A percentile compares a stretch with the other conserved stretches of the same genome.
phyloP scores from a whole-genome alignment of 2,888 invertebrate genomes.

The Molorchus minor region DNA sequence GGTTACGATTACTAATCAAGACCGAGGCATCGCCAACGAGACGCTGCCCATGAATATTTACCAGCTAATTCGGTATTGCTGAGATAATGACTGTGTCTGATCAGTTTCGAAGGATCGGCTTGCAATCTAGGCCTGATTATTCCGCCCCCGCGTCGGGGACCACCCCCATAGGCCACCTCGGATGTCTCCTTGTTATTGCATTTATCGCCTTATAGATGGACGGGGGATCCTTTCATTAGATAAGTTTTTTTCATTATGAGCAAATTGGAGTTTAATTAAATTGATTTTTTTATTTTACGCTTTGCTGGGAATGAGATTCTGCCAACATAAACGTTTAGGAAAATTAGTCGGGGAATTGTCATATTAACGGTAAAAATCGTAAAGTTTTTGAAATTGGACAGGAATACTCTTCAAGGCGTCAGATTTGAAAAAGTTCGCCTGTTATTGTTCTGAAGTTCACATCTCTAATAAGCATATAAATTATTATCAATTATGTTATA shows the following conservation, averaged over 20 bases:
- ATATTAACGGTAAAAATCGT: too few species aligned
- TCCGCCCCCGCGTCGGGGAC: conserved; percentile 48
- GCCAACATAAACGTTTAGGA: too few species aligned
- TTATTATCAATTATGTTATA: too few species aligned
- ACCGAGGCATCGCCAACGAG: conserved; percentile 50
- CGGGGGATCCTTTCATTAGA: conserved; percentile 35
- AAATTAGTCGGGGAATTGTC: too few species aligned
- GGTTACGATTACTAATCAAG: conserved; percentile 52
- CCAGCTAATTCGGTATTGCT: conserved; percentile 59
- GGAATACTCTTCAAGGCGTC: too few species aligned
- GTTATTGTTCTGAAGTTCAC: too few species aligned
- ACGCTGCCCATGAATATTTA: conserved; percentile 67
- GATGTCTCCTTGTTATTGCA: conserved; percentile 39
- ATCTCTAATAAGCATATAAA: too few species aligned
- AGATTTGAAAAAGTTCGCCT: too few species aligned
- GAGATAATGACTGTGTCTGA: conserved; percentile 59
- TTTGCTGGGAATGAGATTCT: too few species aligned
- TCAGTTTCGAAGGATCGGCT: conserved; percentile 49
- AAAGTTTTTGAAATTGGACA: too few species aligned
- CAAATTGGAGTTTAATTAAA: conserved; percentile 18
- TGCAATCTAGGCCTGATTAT: conserved; percentile 54
- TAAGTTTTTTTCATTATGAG: conserved; percentile 38
- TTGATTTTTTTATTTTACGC: too few species aligned
- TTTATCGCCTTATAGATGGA: conserved; percentile 28
- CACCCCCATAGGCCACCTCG: conserved; percentile 29